These are phyloP conservation scores for Balearica regulorum DNA, from an alignment of 2,797 vertebrate genomes.

Conservation along the genomic window DNA sequence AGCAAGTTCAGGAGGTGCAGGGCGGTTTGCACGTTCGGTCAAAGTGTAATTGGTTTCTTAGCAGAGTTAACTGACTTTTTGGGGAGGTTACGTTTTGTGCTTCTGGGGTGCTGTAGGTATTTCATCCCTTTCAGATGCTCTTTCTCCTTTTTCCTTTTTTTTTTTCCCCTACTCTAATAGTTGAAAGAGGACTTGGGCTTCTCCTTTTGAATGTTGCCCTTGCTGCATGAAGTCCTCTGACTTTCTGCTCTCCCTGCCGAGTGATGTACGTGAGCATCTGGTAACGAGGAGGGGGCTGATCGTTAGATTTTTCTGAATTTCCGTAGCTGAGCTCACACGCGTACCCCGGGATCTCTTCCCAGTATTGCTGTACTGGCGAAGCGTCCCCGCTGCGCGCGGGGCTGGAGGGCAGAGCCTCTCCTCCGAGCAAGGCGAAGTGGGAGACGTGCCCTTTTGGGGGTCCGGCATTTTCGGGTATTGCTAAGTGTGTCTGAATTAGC, in stretches of 20 bases:
- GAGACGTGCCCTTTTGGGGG: neutral
- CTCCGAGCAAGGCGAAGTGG: neutral
- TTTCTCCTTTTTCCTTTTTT: neutral
- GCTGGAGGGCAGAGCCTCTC: neutral
- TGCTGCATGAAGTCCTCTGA: neutral
- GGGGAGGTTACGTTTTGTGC: neutral
- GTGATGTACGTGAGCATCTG: conserved; percentile 18
- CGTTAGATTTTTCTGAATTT: neutral
- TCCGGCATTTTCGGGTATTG: neutral
- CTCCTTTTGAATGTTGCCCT: conserved; percentile 12
- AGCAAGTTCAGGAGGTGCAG: neutral
- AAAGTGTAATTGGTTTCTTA: neutral
- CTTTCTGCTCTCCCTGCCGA: neutral
- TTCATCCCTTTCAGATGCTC: neutral
- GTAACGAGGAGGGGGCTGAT: neutral
- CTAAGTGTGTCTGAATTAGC: neutral
- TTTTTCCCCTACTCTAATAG: rapidly evolving
- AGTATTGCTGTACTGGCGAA: neutral
- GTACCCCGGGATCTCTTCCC: neutral
- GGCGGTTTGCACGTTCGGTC: neutral
- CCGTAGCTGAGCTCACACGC: rapidly evolving
- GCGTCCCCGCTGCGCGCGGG: neutral
- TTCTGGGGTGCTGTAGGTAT: neutral
- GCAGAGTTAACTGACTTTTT: neutral
- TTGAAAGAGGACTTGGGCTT: neutral